Evolutionary conservation across 2,797 vertebrate species (phyloP), one percentile per base, ranked within the genome.

Genomic region (Esox masquinongy): DNA sequence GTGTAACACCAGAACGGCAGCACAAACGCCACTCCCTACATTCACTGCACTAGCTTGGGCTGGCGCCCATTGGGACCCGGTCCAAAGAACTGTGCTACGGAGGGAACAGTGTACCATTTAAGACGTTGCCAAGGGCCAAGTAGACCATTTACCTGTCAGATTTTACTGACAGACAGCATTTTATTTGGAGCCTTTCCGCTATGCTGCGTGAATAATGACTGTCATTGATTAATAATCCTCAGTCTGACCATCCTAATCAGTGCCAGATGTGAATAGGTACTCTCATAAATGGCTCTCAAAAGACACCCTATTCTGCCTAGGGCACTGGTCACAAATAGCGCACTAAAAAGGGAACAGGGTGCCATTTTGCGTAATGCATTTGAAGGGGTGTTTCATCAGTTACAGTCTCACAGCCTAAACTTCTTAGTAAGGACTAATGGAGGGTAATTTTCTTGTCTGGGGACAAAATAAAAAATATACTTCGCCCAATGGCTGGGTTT

Each of bases 141-240:
- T 80, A 87, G 87, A 87, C 86, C 82, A 88, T 90, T 89, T 93
- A 85, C 87, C 84, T 82, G 83, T 90, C 89, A 91, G 83, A 89
- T 80, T 90, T 85, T 90, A 81, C 80, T 78, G 88, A 83, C 77
- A 84, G 83, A 80, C 34, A 59, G 74, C 59, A 74, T 83, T 85
- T 79, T 80, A 83, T 88, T 83, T 78, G 74, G 76, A 84, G 85
- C 83, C 85, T 88, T 91, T 90, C 88, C 79, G 79, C 87, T 85
- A 80, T 80, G 83, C 85, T 88, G 91, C 89, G 87, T 87, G 88
- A 86, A 87, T 93, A 94, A 95, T 94, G 91, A 93, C 89, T 88
- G 87, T 92, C 91, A 92, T 93, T 94, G 92, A 92, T 94, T 92
- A 94, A 95, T 93, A 92, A 94, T 91, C 90, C 79, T 77, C 74